Evolutionary conservation across 2,888 invertebrate species (phyloP).

Genomic region (Noctua janthina): DNA sequence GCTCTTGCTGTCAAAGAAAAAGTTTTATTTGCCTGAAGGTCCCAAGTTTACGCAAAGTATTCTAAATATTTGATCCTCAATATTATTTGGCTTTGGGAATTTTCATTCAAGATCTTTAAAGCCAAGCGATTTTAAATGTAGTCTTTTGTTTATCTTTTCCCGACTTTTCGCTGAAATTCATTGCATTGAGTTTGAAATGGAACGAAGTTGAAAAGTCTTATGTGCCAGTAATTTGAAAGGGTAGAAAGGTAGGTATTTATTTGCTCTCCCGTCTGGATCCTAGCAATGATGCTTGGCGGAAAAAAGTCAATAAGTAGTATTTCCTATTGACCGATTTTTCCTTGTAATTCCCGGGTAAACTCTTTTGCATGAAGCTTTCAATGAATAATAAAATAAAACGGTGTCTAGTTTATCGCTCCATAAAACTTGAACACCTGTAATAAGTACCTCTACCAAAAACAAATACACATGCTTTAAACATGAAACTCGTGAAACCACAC

Average conservation of each 20-base stretch:
- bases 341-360: too few species aligned
- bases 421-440: neutral
- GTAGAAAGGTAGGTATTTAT: neutral
- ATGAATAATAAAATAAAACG: neutral
- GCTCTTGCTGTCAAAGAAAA: constrained; percentile 9
- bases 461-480: neutral
- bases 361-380: too few species aligned
- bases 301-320: neutral
- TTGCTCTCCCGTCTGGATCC: neutral
- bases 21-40: constrained; percentile 22
- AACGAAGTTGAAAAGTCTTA: neutral
- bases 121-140: constrained; percentile 1
- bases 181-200: neutral
- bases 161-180: neutral
- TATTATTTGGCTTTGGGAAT: constrained; percentile 42
- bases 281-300: neutral
- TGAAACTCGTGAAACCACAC: neutral
- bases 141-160: constrained; percentile 13
- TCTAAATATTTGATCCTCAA: constrained; percentile 40
- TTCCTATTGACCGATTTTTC: too few species aligned
- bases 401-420: neutral
- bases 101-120: constrained; percentile 31
- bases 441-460: neutral
- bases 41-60: constrained; percentile 29
- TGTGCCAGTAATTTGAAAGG: neutral